Evolutionary conservation across 2,113 vertebrate genomes (phyloP), one percentile per base, ranked within the genome.

Genomic region (Meriones unguiculatus): DNA sequence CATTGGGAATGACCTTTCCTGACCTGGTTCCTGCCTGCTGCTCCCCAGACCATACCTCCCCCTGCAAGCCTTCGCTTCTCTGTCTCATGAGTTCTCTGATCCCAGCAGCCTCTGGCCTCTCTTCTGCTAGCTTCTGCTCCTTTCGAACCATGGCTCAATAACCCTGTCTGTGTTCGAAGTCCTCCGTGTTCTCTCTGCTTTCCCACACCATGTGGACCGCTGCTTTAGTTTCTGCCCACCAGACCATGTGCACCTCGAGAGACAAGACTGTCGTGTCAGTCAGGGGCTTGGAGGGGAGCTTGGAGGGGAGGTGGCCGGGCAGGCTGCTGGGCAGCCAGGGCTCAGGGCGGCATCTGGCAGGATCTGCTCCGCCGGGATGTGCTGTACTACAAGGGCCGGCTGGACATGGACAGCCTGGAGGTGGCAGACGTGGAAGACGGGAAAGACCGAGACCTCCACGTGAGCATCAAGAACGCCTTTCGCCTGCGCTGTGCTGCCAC

Each of bases 321-420:
- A 52, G 38, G 22, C 32, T 7, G 64, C 65, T 67, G 9, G 4
- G 17, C 64, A 78, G 62, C 88, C 30, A 5, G 59, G 41, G 54
- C 94, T 98, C 72, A 95, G 0, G 2, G 35, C 0, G 0, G 89
- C n/a, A 7, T 98, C 86, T 94, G 96, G 0, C 97, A 99, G 99
- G 99, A 99, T 97, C 99, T 99, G 62, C 98, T 99, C 92, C 99
- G 99, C 64, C 98, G 99, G 62, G 99, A 99, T 80, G 99, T 99
- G 96, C 90, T 99, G 59, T 99, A 99, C 97, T 99, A 99, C 85
- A 99, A 99, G 97, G 99, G 99, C 46, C 98, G 99, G 14, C 97
- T 99, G 97, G 99, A 99, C 97, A 99, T 99, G 99, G 99, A 99
- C 54, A 97, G 98, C 69, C 99, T 99, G 99, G 99, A 99, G 96